Conservation (phyloP, 2,113 vertebrate genomes). For the Galeopterus variegatus region DNA sequence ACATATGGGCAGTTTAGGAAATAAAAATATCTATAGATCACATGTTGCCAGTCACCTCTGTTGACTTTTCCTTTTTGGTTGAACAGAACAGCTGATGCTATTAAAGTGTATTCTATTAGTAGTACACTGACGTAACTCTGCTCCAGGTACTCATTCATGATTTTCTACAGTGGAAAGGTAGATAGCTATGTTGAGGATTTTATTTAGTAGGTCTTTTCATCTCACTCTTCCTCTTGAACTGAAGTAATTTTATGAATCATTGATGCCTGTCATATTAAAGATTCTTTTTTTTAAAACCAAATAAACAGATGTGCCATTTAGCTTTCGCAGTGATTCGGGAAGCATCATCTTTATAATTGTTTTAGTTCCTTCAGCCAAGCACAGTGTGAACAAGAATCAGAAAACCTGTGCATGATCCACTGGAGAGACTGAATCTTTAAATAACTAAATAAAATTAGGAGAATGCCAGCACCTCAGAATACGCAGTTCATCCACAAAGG, state of each 20-base stretch:
- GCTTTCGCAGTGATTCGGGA: not conserved
- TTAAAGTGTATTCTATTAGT: not conserved
- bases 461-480: not conserved
- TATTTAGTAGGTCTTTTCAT: conserved; percentile 6
- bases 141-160: not conserved
- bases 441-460: not conserved
- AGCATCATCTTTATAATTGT: not conserved
- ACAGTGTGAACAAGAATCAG: not conserved
- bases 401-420: not conserved
- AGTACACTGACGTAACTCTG: not conserved
- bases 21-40: not conserved
- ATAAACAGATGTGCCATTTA: not conserved
- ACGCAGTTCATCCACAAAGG: not conserved
- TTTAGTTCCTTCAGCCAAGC: conserved; percentile 18
- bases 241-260: conserved; percentile 48
- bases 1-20: not conserved
- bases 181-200: not conserved
- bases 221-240: not conserved
- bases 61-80: not conserved
- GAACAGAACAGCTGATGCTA: not conserved
- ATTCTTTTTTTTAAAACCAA: not conserved
- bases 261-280: not conserved
- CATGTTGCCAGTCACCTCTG: not conserved
- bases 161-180: conserved; percentile 20
- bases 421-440: not conserved